Percentiles rank a stretch among this genome's conserved stretches.
Evolutionary conservation across 2,888 invertebrate species (phyloP).

Genomic region (Pharmacophagus antenor): DNA sequence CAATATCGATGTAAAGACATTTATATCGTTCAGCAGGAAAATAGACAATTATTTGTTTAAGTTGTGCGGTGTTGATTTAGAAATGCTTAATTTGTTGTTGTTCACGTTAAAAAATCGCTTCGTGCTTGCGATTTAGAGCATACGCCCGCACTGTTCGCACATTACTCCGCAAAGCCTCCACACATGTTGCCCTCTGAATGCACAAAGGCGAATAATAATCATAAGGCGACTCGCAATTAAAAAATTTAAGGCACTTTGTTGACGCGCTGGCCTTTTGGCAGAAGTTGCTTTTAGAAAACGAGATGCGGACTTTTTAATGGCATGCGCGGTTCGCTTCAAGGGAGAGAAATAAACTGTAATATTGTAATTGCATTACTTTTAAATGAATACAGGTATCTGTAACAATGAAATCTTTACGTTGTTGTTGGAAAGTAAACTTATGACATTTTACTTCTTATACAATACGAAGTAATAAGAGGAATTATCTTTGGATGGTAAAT

Average conservation of each 20-base stretch:
- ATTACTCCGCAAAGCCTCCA: conserved; percentile 58
- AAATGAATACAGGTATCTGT: background rate
- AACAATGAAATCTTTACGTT: conserved; percentile 17
- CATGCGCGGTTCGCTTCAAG: conserved; percentile 25
- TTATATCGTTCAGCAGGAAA: too few relatives aligned
- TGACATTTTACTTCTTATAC: too few relatives aligned
- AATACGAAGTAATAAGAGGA: too few relatives aligned
- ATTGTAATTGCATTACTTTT: conserved; percentile 20
- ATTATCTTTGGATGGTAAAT: too few relatives aligned
- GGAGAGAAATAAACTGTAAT: conserved; percentile 9
- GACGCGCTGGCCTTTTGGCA: conserved; percentile 53
- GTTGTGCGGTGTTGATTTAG: too few relatives aligned
- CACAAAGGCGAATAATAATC: conserved; percentile 78
- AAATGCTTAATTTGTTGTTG: too few relatives aligned
- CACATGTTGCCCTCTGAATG: conserved; percentile 67
- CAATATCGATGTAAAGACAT: too few relatives aligned
- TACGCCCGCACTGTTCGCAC: conserved; percentile 41
- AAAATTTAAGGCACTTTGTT: conserved; percentile 79
- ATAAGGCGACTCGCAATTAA: conserved; percentile 76
- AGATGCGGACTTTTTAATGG: conserved; percentile 36
- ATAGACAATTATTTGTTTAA: too few relatives aligned
- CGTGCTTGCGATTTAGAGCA: conserved; percentile 36
- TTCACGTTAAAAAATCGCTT: conserved; percentile 32
- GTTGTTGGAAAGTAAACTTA: too few relatives aligned
- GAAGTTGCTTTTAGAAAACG: conserved; percentile 48